phyloP scores from a whole-genome alignment of 2,888 invertebrate genomes.

The Caenorhabditis sp. region DNA sequence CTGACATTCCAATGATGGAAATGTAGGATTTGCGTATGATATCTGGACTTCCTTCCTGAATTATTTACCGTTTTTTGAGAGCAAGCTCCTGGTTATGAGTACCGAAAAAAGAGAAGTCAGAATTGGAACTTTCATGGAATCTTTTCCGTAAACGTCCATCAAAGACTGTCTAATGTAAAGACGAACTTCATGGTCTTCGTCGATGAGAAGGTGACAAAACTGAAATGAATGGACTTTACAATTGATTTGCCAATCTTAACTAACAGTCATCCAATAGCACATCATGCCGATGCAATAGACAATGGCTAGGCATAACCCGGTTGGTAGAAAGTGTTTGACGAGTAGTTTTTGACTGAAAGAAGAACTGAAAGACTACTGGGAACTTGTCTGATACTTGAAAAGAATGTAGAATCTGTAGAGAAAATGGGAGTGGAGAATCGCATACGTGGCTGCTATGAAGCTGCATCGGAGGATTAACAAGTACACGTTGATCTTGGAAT shows the following conservation, averaged over 20 bases:
- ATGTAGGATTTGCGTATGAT: conserved; percentile 7
- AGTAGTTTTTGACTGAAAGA: conserved; percentile 11
- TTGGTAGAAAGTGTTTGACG: neutral
- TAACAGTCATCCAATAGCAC: conserved; percentile 11
- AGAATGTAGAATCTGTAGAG: conserved; percentile 20
- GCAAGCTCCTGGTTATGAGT: too few species aligned
- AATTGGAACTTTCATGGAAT: neutral
- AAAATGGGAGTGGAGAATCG: conserved; percentile 32
- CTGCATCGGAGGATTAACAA: conserved; percentile 14
- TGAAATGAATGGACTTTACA: neutral
- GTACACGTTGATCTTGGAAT: neutral
- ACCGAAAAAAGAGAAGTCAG: conserved; percentile 2
- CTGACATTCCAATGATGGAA: neutral
- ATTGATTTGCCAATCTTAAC: neutral
- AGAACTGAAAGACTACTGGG: neutral
- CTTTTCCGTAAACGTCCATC: neutral
- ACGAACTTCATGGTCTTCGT: neutral
- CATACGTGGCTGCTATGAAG: conserved; percentile 25
- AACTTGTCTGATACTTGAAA: conserved; percentile 2
- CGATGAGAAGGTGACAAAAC: neutral
- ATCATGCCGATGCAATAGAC: neutral
- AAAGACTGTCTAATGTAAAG: neutral
- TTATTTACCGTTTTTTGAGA: neutral
- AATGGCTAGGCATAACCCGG: conserved; percentile 2
- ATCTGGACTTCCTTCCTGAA: conserved; percentile 13